These are phyloP conservation scores for Cheirogaleus major DNA, from an alignment of 2,797 vertebrate species.

Conservation along the genomic window DNA sequence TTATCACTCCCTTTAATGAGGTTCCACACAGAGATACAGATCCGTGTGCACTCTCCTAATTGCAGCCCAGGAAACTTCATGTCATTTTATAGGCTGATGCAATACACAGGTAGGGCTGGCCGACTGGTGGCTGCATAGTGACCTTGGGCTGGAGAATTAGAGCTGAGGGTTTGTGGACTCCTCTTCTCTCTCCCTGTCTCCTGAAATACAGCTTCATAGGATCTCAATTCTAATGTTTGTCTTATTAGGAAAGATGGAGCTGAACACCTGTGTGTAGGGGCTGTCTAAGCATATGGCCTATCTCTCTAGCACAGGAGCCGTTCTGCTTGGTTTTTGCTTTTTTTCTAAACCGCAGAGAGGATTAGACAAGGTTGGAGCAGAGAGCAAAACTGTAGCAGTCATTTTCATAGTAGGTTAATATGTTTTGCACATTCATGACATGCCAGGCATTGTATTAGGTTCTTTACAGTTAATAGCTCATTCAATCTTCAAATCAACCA, in stretches of 20 bases:
- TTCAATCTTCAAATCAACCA: not conserved
- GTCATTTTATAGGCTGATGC: constrained; percentile 12
- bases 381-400: not conserved
- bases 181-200: not conserved
- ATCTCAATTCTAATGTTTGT: not conserved
- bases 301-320: not conserved
- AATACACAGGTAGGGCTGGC: not conserved
- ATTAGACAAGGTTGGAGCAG: not conserved
- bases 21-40: not conserved
- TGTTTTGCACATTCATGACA: not conserved
- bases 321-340: not conserved
- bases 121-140: not conserved
- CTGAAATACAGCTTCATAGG: accelerated
- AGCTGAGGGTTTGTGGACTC: not conserved
- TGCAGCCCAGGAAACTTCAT: not conserved
- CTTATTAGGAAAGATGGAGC: not conserved
- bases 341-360: not conserved
- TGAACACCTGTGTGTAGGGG: not conserved
- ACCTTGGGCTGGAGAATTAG: constrained; percentile 32
- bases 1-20: constrained; percentile 64
- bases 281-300: not conserved
- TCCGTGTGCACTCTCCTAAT: constrained; percentile 9
- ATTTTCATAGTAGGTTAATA: not conserved
- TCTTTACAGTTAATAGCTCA: not conserved
- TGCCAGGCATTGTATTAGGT: not conserved